Base-by-base conservation (phyloP, 2,888 invertebrate species). In the Hyppa rectilinea region DNA sequence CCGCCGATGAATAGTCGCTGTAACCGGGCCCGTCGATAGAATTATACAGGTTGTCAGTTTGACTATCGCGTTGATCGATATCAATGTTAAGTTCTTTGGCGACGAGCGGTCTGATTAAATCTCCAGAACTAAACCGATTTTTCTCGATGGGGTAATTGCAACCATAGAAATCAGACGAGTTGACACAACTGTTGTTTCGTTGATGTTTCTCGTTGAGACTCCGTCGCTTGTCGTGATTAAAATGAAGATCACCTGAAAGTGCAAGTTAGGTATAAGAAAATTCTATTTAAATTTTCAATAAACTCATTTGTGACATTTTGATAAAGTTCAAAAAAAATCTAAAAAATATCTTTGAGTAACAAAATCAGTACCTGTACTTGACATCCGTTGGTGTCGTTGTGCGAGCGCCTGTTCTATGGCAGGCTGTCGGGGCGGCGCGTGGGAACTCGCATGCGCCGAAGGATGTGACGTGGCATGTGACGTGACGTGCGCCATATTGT, bases 121-220 rank as follows among this genome's bases (percentile, higher is more conserved):
- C 96, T 0, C 96, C 96, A 36, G 96, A 96, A 70, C 96, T 96
- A 75, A 96, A 96, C 67, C 96, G 86, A 82, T 95, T 96, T 75
- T 96, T 96, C 64, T 96, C 96, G 1, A 96, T 96, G 2, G 96
- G 96, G 73, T 96, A 96, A 87, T 96, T 96, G 88, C 96, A 96
- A 0, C 96, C 96, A 86, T 96, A 96, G 87, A 96, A 96, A 83
- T 96, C 96, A 0, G 96, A 96, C 0, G 96, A 96, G 72, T 95
- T 96, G 36, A 96, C 96, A 78, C 96, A 96, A 80, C 96, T 96
- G 87, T 96, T 96, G 87, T 96, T 96, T 17, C 96, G 91, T 84
- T 96, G 96, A 73, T 96, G 96, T 81, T 96, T 96, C 73, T 96
- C 96, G 86, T 96, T 96, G 49, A 96, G 92, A 81, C 96, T 96